Conservation (phyloP, 2,113 vertebrate genomes). For the Eptesicus fuscus region DNA sequence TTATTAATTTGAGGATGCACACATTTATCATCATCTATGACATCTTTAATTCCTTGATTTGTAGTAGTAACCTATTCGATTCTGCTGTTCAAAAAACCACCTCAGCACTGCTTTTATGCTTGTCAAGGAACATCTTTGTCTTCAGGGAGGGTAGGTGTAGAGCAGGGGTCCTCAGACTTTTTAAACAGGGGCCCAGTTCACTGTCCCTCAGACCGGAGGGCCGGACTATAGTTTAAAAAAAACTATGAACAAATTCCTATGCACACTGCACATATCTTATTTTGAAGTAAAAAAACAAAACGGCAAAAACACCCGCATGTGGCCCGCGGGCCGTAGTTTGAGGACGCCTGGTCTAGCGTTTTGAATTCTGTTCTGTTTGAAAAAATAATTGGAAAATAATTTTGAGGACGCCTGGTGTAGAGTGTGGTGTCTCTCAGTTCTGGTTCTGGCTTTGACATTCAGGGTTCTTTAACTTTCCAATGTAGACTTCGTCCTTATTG, state of each 20-base stretch:
- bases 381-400: no score
- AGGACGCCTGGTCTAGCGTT: no score
- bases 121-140: not conserved
- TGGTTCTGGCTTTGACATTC: constrained; percentile 15
- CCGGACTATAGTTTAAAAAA: no score
- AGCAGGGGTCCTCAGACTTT: no score
- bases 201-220: no score
- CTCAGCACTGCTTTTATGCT: not conserved
- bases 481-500: not conserved
- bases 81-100: not conserved
- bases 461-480: not conserved
- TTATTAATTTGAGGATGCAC: not conserved
- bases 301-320: no score
- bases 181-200: no score
- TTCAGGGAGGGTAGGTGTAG: not conserved
- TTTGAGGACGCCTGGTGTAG: not conserved
- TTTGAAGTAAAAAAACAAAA: no score
- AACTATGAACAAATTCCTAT: no score
- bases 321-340: no score
- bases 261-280: no score
- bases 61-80: not conserved
- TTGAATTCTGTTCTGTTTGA: no score
- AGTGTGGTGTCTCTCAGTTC: not conserved
- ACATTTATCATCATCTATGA: not conserved
- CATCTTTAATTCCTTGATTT: not conserved